Evolutionary conservation across 2,888 invertebrate genomes (phyloP).

Genomic region (Mystacides longicornis): DNA sequence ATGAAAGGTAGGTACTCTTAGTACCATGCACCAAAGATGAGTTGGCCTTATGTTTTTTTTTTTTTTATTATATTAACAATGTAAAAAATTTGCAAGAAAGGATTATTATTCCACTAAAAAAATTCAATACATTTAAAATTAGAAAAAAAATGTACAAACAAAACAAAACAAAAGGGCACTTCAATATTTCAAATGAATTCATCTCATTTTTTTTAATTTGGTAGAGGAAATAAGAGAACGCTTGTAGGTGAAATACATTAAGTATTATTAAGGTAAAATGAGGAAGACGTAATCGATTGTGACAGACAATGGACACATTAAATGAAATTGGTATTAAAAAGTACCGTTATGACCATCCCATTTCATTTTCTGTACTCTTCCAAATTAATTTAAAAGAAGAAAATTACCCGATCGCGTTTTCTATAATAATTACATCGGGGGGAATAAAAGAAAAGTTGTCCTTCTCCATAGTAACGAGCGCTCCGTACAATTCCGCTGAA

Average conservation of each 20-base stretch:
- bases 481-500: constrained; percentile 25
- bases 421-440: constrained; percentile 24
- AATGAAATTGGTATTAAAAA: constrained; percentile 16
- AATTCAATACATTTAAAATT: too few species aligned
- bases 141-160: too few species aligned
- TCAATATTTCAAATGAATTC: background rate
- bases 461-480: constrained; percentile 21
- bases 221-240: constrained; percentile 1
- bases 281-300: constrained; percentile 10
- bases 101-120: too few species aligned
- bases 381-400: constrained; percentile 18
- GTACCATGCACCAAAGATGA: too few species aligned
- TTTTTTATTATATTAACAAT: too few species aligned
- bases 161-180: constrained; percentile 26
- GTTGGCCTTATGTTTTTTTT: too few species aligned
- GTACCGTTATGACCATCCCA: constrained; percentile 18
- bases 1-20: too few species aligned
- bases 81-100: too few species aligned
- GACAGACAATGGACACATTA: constrained; percentile 16
- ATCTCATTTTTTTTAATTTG: background rate
- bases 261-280: constrained; percentile 1
- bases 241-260: background rate
- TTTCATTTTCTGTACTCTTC: constrained; percentile 15
- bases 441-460: constrained; percentile 21
- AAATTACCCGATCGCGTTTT: constrained; percentile 26